Evolutionary conservation across 2,888 invertebrate genomes (phyloP).

Genomic region (Stegana nigrithorax): DNA sequence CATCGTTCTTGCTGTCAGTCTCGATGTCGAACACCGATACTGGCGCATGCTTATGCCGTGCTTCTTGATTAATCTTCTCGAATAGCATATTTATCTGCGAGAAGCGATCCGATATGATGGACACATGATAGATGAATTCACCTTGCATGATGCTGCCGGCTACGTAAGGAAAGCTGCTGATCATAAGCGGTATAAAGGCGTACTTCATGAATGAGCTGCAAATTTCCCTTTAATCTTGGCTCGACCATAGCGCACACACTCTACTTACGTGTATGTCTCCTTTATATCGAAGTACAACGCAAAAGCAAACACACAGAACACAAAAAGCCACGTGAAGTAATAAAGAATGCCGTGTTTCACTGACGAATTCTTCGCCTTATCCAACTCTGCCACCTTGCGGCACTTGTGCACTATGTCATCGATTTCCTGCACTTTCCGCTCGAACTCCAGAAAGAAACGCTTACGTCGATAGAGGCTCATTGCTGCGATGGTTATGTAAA

Average conservation of each 20-base stretch:
- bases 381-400: slow-evolving; percentile 43
- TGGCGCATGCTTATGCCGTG: slow-evolving; percentile 53
- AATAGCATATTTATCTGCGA: slow-evolving; percentile 60
- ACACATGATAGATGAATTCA: slow-evolving; percentile 64
- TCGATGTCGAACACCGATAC: slow-evolving; percentile 64
- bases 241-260: not conserved
- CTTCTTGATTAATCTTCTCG: slow-evolving; percentile 62
- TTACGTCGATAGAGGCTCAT: slow-evolving; percentile 60
- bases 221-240: not conserved
- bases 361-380: slow-evolving; percentile 35
- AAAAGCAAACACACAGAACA: slow-evolving; percentile 45
- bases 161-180: slow-evolving; percentile 61
- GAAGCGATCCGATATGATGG: slow-evolving; percentile 63
- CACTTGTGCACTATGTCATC: slow-evolving; percentile 55
- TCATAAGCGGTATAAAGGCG: slow-evolving; percentile 55
- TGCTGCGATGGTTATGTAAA: slow-evolving; percentile 51
- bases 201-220: slow-evolving; percentile 46
- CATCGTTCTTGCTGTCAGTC: slow-evolving; percentile 47
- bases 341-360: slow-evolving; percentile 46
- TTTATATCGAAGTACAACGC: slow-evolving; percentile 50
- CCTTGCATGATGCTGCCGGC: slow-evolving; percentile 62
- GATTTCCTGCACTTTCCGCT: slow-evolving; percentile 52
- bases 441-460: slow-evolving; percentile 57
- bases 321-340: slow-evolving; percentile 51
- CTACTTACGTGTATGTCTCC: slow-evolving; percentile 49